Base-by-base conservation (phyloP, 2,888 invertebrate genomes). In the Falcaria lacertinaria region DNA sequence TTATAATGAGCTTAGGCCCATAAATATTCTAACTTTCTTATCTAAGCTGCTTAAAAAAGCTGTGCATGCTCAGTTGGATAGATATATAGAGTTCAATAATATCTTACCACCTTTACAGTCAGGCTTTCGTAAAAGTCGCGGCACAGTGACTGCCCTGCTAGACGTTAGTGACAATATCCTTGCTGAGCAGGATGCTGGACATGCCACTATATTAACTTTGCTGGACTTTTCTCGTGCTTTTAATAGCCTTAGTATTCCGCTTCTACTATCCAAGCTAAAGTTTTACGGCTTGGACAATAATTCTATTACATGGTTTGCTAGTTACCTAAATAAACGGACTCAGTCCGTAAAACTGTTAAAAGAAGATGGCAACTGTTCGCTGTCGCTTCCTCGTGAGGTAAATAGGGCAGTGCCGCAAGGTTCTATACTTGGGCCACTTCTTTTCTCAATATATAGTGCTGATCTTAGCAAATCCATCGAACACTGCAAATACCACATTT, bases 171-270 rank as follows among this genome's bases (percentile, higher is more conserved):
- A 47, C 6, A 44, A 51, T 32, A 42, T 57, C 0, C 14, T 57
- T 0, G 37, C 33, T 0, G 55, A 50, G 0, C 47, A 42, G 2
- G 56, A 59, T 17, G 5, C 4, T 0, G 52, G 54, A 0, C 16
- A 43, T 34, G 48, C 46, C 0, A 47, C 50, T 1, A 34, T 52
- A 0, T 13, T 58, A 1, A 41, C 43, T 1, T 11, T 59, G 8
- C 38, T 56, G 0, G 56, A 56, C 34, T 56, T 43, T 28, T 53
- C 54, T 0, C 41, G 54, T 4, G 57, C 57, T 0, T 53, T 57
- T 37, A 54, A 57, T 32, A 17, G 28, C 0, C 48, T 54, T 3
- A 50, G 54, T 34, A 35, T 28, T 0, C 7, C 39, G 0, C 33
- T 54, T 0, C 15, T 53, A 0, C 15, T 54, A 0, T 52, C 52